phyloP scores from a whole-genome alignment of 2,797 vertebrate species.

The Sus cebifrons region DNA sequence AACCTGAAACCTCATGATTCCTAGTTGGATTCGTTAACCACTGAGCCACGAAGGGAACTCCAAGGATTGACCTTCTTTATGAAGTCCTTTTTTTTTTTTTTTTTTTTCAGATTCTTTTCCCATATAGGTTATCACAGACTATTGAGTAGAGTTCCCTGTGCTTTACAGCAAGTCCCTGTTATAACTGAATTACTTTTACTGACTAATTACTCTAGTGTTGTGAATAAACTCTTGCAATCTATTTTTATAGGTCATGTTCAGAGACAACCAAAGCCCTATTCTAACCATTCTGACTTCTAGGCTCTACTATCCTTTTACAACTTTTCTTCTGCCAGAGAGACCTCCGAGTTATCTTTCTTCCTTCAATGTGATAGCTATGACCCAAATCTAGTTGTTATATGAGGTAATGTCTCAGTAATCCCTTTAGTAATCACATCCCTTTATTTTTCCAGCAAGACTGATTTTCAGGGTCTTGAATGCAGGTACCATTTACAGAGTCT shows the following conservation, averaged over 20 bases:
- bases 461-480: not conserved
- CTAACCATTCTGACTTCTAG: not conserved
- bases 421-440: not conserved
- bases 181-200: constrained; percentile 9
- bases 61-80: not conserved
- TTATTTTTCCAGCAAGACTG: not conserved
- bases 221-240: not conserved
- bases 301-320: not conserved
- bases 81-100: not conserved
- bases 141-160: no score
- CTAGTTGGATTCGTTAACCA: no score
- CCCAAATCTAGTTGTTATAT: not conserved
- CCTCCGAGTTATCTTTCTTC: not conserved
- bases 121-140: no score
- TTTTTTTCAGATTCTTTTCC: not conserved
- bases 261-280: not conserved
- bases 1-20: no score
- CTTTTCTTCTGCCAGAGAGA: not conserved
- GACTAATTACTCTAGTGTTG: not conserved
- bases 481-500: not conserved
- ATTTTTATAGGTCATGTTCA: not conserved
- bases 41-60: no score
- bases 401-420: not conserved
- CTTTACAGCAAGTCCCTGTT: no score
- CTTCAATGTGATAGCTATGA: not conserved